Evolutionary conservation across 2,888 invertebrate genomes (phyloP).

Genomic region (Lumbricus terrestris): DNA sequence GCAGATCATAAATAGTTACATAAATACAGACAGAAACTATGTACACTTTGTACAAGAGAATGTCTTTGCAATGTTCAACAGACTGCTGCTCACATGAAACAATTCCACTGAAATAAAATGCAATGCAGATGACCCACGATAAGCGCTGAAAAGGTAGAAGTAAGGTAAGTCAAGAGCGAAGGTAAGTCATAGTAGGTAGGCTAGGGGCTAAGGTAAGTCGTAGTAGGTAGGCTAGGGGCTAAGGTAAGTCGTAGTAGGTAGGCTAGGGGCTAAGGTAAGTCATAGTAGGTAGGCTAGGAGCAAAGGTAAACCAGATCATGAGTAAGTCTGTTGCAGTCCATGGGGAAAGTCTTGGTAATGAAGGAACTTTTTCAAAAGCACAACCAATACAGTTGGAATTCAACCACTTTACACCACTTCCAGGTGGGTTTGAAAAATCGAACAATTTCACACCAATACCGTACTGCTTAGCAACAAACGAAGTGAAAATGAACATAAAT

Average conservation of each 20-base stretch:
- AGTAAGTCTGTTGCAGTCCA: no score
- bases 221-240: background rate
- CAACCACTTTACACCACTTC: background rate
- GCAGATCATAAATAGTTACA: conserved; percentile 3
- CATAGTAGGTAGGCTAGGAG: no score
- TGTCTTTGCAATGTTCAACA: conserved; percentile 3
- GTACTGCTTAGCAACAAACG: background rate
- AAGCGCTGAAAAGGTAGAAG: background rate
- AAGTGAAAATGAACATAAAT: background rate
- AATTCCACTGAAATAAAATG: background rate
- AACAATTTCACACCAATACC: background rate
- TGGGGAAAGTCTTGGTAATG: background rate
- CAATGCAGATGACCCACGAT: background rate
- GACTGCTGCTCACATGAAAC: conserved; percentile 3
- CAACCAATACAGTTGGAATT: background rate
- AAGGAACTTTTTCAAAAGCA: background rate
- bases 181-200: background rate
- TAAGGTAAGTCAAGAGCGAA: background rate
- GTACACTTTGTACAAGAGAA: background rate
- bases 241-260: background rate
- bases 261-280: no score
- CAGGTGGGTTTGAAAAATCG: no score
- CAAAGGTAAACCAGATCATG: no score
- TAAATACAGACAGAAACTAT: background rate
- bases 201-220: background rate